A percentile compares a stretch with the other conserved stretches of the same genome.
phyloP scores from a whole-genome alignment of 1,140 invertebrate genomes.

The Polypedilum vanderplanki region DNA sequence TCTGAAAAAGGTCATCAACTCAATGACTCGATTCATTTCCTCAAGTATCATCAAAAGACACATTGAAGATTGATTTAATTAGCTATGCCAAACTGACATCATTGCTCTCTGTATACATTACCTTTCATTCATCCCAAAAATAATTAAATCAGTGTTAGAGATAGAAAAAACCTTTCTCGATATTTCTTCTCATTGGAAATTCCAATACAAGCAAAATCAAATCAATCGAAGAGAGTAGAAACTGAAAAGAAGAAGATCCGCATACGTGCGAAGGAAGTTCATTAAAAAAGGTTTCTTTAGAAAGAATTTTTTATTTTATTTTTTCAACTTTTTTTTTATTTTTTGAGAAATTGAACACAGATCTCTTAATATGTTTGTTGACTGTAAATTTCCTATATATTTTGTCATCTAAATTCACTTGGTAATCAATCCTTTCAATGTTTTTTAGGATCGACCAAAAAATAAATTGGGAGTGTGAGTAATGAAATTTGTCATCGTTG shows the following conservation, averaged over 20 bases:
- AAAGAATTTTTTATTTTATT: not conserved
- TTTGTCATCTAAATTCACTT: not conserved
- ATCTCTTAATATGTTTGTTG: not conserved
- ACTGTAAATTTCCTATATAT: slow-evolving; percentile 19
- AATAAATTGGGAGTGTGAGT: not conserved
- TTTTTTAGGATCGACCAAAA: no score
- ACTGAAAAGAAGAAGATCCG: not conserved
- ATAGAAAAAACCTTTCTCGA: no score
- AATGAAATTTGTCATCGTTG: not conserved
- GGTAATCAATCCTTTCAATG: not conserved
- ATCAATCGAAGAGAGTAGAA: not conserved
- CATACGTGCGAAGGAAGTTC: slow-evolving; percentile 16
- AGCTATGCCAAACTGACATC: no score
- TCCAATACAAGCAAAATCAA: not conserved
- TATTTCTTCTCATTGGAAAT: no score
- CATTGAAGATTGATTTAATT: no score
- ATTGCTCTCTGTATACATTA: no score
- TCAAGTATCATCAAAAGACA: no score
- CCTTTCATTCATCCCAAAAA: no score
- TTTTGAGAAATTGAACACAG: not conserved
- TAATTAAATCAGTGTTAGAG: no score
- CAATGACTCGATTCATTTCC: no score
- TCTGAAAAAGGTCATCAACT: no score
- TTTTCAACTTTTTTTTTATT: not conserved
- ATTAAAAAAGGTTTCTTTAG: not conserved